Base-by-base conservation (phyloP, 2,113 vertebrate genomes). In the Callorhinus ursinus region DNA sequence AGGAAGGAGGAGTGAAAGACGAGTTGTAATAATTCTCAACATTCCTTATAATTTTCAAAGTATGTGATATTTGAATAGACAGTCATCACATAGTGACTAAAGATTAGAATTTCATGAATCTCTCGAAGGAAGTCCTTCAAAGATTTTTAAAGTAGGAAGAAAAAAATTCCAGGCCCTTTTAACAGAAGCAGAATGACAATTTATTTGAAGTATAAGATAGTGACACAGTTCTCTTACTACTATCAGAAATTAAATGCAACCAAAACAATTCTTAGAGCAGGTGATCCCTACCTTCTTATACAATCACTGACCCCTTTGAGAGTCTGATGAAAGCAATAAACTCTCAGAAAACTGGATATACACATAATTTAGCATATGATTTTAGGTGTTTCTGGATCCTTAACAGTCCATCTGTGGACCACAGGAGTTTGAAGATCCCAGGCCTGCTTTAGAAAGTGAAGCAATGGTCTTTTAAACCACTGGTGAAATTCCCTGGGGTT, bases 251-350 rank as follows among this genome's bases (percentile, higher is more conserved):
- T 15, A 61, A 81, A 95, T 65, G 42, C 16, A 87, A 93, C 26
- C 31, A 71, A 94, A 96, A 76, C 87, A 87, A 89, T 95, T 97
- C 53, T 46, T 94, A 84, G 51, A 88, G 24, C 10, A 87, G 51
- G 63, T 42, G 26, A 95, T 71, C 18, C 33, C n/a, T 88, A 87
- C 9, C 4, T 90, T 97, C 24, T 96, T 77, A 80, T 21, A 61
- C 53, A 86, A 74, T 88, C 76, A 95, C 15, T 53, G 71, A 95
- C 7, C 24, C 49, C 72, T 93, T 65, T 86, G n/a, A 92, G 39
- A 95, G 95, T 96, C n/a, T 67, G 31, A 86, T 69, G 15, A 87
- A 95, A 95, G 65, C 83, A 92, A 96, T 82, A 91, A 71, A 84
- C 22, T 93, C 63, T 95, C 26, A 91, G 88, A 86, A 97, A 97